Evolutionary conservation across 2,113 vertebrate species (phyloP).

Genomic region (Plecotus auritus): DNA sequence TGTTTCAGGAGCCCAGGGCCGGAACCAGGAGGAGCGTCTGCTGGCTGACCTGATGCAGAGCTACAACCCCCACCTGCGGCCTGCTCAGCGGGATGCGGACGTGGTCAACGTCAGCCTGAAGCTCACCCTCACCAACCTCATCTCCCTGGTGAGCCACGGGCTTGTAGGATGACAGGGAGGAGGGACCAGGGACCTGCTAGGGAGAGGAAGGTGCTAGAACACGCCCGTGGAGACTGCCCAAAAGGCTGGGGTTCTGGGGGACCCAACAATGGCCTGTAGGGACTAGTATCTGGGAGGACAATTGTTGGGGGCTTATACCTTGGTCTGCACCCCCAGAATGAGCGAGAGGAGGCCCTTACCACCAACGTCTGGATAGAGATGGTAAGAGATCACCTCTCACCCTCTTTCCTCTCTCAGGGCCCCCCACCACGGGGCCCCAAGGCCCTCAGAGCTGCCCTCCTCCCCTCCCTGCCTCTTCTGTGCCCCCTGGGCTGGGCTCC

Average conservation of each 20-base stretch:
- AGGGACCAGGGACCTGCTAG: neutral
- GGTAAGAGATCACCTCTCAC: slow-evolving; percentile 80
- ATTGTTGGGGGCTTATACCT: neutral
- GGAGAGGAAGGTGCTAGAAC: neutral
- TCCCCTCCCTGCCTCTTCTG: neutral
- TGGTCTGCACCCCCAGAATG: slow-evolving; percentile 84
- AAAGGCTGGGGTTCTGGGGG: neutral
- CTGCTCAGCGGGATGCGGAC: slow-evolving; percentile 78
- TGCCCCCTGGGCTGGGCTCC: too few relatives aligned
- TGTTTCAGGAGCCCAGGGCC: slow-evolving; percentile 69
- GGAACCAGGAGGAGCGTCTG: slow-evolving; percentile 91
- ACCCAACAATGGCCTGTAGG: neutral
- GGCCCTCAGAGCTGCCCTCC: neutral
- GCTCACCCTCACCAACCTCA: slow-evolving; percentile 97
- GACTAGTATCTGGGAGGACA: too few relatives aligned
- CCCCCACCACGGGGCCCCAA: neutral
- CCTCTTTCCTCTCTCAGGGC: neutral
- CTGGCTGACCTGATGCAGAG: slow-evolving; percentile 89
- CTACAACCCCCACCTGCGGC: slow-evolving; percentile 89
- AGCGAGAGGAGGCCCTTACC: slow-evolving; percentile 92
- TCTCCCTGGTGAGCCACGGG: slow-evolving; percentile 88
- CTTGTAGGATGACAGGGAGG: fast-evolving
- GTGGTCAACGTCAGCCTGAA: slow-evolving; percentile 90
- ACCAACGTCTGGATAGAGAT: slow-evolving; percentile 95
- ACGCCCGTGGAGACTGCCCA: neutral